Conservation (phyloP, 2,113 vertebrate genomes). For the Condylura cristata region DNA sequence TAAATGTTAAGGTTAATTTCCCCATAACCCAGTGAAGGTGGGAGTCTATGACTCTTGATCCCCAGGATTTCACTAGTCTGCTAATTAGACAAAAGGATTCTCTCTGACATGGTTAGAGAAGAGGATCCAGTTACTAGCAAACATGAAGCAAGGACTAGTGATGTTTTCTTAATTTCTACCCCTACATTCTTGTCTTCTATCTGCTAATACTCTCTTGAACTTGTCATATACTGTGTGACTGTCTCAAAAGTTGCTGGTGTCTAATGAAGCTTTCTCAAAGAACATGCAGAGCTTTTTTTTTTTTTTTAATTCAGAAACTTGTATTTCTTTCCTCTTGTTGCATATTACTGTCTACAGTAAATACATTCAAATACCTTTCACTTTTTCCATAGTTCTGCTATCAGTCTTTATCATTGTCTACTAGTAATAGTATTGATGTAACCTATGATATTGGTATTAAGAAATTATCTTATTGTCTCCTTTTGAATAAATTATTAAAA, state of each 20-base stretch:
- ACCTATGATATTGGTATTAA: neutral
- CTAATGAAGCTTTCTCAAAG: neutral
- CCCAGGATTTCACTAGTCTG: neutral
- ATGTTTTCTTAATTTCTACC: neutral
- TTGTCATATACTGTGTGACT: neutral
- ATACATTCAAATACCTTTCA: neutral
- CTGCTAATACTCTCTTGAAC: neutral
- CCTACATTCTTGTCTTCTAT: neutral
- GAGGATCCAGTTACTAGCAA: neutral
- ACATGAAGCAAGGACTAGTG: neutral
- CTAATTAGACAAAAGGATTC: neutral
- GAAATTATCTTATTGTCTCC: neutral
- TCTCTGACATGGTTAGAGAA: neutral
- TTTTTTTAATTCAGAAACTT: neutral
- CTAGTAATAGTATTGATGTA: neutral
- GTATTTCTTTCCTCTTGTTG: neutral
- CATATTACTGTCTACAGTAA: neutral
- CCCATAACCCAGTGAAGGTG: neutral
- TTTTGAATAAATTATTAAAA: constrained; percentile 12
- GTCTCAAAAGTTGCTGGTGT: neutral
- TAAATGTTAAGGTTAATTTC: neutral
- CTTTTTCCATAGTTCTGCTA: neutral
- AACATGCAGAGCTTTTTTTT: neutral
- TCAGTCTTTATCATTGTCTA: neutral
- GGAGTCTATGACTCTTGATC: neutral